Base-by-base conservation (phyloP, 1,140 invertebrate genomes). In the Cyrtorhinus lividipennis region DNA sequence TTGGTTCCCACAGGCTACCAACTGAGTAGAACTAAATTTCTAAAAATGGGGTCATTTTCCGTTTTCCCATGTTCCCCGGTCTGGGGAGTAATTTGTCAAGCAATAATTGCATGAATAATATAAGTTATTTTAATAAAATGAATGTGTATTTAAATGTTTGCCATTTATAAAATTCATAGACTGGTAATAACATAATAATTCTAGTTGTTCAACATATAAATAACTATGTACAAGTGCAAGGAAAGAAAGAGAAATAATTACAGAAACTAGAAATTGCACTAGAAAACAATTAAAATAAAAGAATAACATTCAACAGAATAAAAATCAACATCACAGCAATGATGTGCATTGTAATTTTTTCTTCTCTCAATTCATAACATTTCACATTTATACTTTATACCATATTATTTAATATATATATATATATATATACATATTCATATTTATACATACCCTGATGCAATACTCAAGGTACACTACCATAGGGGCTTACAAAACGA, bases 191-290 rank as follows among this genome's bases (percentile, higher is more conserved):
- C 30, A 38, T 38, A 38, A 53, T 53, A 53, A 5, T 8, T 53
- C 48, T 38, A 53, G 48, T 53, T 53, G 12, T 13, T 53, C 48
- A 53, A 53, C 48, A 53, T 53, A 53, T 53, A 53, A 53, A 53
- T 53, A 53, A 13, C 10, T 53, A 53, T 53, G 10, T 53, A 53
- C 48, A 53, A 15, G 10, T 22, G 20, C 20, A 53, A 53, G 18
- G 10, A 20, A 53, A 12, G 20, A 13, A 22, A 20, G 20, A 53
- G 48, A 10, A 20, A 53, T 15, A 53, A 53, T 53, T 53, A 53
- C 48, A 53, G 48, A 15, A 15, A 15, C 48, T 53, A 53, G 5
- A 53, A 53, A 53, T 53, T 53, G 48, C 48, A 53, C 48, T 53
- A 38, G 30, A 53, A 53, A 53, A 53, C 48, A 20, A 53, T 15